Evolutionary conservation across 1,140 invertebrate genomes (phyloP), one percentile per base, ranked within the genome.

Genomic region (Cotesia vestalis): DNA sequence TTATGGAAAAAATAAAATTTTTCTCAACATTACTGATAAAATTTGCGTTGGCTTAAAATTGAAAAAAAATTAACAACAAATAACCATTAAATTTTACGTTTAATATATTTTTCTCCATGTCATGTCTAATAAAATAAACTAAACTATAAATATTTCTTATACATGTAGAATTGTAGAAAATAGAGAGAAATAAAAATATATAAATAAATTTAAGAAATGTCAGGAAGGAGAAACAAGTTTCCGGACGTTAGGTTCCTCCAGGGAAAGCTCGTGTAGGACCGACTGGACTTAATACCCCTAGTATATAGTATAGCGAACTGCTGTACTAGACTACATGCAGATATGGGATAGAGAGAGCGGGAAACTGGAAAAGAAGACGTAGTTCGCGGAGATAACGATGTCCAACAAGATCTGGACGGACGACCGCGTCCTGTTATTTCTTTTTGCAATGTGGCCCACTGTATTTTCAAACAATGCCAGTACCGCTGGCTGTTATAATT

Each of bases 381-480:
- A 4, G 60, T 76, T 73, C 70, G 75, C 70, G 68, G 76, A 74
- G 81, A 83, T 83, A 83, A 83, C 79, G 82, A 83, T 79, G 82
- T 82, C 82, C 81, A 34, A 34, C 74, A 52, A 51, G 14, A 70
- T 72, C 40, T 46, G 8, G 40, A 46, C 40, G 40, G 40, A 46
- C 6, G 70, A 72, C 73, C 74, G 70, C 73, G 72, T 77, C 75
- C 78, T 80, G 78, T 80, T 79, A 80, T 78, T 77, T 76, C 71
- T 75, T 62, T 75, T 69, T 72, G 52, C 66, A 12, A 35, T n/a
- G 4, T 61, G 55, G 11, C 57, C 59, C n/a, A 70, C 46, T 17
- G 69, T 71, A 71, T 71, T 71, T 71, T 71, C 69, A 71, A 71
- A 71, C 69, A 71, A 71, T 71, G 52, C 69, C 53, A 46, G 11